Conservation (phyloP, 2,888 invertebrate genomes). For the Bombylius major region DNA sequence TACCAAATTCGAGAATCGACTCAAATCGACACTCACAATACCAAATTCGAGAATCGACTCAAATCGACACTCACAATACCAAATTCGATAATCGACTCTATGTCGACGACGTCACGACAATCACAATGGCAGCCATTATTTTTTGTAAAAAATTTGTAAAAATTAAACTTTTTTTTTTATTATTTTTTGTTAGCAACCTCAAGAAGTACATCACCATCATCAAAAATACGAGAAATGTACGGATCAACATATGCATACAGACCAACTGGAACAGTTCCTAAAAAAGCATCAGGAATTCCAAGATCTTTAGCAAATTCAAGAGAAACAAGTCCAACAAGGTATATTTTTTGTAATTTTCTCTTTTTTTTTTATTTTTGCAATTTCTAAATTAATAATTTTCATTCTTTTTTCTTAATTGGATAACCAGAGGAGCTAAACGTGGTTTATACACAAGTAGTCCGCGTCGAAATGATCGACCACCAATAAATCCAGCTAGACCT, state of each 20-base stretch:
- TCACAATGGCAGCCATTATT: too few relatives aligned
- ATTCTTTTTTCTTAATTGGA: neutral
- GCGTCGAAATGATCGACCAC: slow-evolving; percentile 40
- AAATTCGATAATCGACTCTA: too few relatives aligned
- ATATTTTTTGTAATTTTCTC: slow-evolving; percentile 1
- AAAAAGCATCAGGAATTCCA: slow-evolving; percentile 58
- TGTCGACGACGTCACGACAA: too few relatives aligned
- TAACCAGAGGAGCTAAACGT: slow-evolving; percentile 16
- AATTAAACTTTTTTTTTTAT: slow-evolving; percentile 2
- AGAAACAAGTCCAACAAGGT: slow-evolving; percentile 53
- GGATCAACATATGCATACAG: slow-evolving; percentile 34
- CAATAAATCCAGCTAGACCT: slow-evolving; percentile 42
- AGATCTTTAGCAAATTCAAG: slow-evolving; percentile 54
- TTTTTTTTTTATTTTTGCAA: neutral
- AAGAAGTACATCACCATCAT: slow-evolving; percentile 86
- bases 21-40: too few relatives aligned
- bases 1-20: too few relatives aligned
- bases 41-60: too few relatives aligned
- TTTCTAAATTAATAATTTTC: neutral
- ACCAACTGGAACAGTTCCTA: slow-evolving; percentile 43
- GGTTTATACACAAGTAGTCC: slow-evolving; percentile 20
- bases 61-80: too few relatives aligned
- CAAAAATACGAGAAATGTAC: slow-evolving; percentile 61
- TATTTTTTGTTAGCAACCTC: slow-evolving; percentile 59
- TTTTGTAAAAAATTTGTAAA: neutral